Percentiles rank a stretch among this genome's conserved stretches.
Evolutionary conservation across 2,797 vertebrate genomes (phyloP).

Genomic region (Thaleichthys pacificus): DNA sequence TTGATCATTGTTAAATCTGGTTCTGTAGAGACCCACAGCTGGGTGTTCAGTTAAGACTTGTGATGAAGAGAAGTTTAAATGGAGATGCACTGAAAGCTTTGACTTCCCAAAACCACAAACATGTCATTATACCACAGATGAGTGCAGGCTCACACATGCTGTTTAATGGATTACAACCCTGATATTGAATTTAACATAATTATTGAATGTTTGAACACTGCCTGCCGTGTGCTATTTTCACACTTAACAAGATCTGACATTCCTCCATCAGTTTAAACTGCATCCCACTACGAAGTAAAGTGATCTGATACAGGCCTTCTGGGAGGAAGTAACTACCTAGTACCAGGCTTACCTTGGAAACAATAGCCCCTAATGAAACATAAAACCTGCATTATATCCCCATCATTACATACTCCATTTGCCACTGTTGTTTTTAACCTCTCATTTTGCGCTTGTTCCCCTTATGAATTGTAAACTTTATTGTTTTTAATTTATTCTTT

Average conservation of each 20-base stretch:
- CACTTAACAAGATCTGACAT: slow-evolving; percentile 61
- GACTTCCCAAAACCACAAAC: not conserved
- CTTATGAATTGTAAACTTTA: not conserved
- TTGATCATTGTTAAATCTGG: not conserved
- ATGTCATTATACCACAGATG: not conserved
- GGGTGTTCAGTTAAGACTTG: not conserved
- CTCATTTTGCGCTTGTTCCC: not conserved
- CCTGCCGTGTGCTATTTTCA: slow-evolving; percentile 55
- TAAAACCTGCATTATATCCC: slow-evolving; percentile 52
- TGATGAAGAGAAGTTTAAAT: not conserved
- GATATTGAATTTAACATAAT: slow-evolving; percentile 53
- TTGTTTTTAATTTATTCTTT: not conserved
- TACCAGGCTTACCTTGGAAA: slow-evolving; percentile 64
- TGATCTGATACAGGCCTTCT: slow-evolving; percentile 66
- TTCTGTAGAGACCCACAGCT: not conserved
- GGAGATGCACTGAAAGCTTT: not conserved
- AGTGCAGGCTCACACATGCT: not conserved
- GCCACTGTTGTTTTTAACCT: slow-evolving; percentile 8
- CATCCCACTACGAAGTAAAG: slow-evolving; percentile 63
- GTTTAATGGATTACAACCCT: slow-evolving; percentile 25
- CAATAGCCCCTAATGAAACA: slow-evolving; percentile 54
- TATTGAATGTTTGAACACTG: slow-evolving; percentile 47
- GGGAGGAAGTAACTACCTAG: slow-evolving; percentile 74
- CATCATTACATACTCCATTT: slow-evolving; percentile 27
- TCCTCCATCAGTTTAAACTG: slow-evolving; percentile 55